Evolutionary conservation across 2,888 invertebrate species (phyloP), one percentile per base, ranked within the genome.

Genomic region (Patella ulyssiponensis): DNA sequence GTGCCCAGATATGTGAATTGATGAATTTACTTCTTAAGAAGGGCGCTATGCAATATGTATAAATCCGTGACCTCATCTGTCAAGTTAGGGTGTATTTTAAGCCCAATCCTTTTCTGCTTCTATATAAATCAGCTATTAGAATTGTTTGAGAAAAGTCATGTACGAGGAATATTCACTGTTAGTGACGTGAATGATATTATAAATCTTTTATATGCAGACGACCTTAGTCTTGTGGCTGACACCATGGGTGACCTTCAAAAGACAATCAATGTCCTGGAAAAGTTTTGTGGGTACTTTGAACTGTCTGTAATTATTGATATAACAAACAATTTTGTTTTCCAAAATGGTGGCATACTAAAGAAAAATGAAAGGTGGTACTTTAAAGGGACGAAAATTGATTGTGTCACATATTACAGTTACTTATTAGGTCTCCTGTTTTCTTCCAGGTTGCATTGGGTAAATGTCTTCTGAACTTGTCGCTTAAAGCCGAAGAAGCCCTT

Each of bases 111-210:
- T 58, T 58, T 58, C 58, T 27, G 27, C 27, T 58, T n/a, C n/a
- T n/a, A n/a, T n/a, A n/a, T n/a, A n/a, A n/a, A n/a, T n/a, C n/a
- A n/a, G n/a, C n/a, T n/a, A n/a, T n/a, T n/a, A n/a, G n/a, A n/a
- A n/a, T n/a, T n/a, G n/a, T n/a, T n/a, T n/a, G n/a, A n/a, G n/a
- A 58, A 58, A 17, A 4, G 58, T 58, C 3, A 58, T 12, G 58
- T 58, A 17, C 14, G 58, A n/a, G 58, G 58, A n/a, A 58, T 58
- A n/a, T 58, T 15, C 58, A 58, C 58, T 17, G 20, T 58, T n/a
- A 58, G 58, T 58, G 58, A 58, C 17, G 58, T 58, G 20, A 58
- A 58, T n/a, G 58, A 58, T n/a, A 58, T n/a, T 58, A 7, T 58
- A 58, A 4, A 1, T 58, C n/a, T 58, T 58, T 58, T 58, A n/a